Conservation (phyloP, 2,888 invertebrate genomes). For the Julus scandinavius region DNA sequence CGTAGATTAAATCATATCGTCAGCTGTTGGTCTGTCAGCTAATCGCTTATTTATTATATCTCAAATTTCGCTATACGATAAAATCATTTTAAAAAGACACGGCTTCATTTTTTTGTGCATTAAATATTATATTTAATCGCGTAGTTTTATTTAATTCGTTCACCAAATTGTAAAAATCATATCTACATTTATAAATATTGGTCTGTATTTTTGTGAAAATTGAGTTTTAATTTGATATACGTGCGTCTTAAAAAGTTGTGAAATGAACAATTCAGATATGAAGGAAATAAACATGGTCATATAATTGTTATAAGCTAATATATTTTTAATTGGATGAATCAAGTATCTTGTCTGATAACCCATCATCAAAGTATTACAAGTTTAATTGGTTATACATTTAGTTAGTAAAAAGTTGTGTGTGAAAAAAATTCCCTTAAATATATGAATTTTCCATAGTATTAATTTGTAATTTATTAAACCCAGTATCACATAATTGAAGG, state of each 20-base stretch:
- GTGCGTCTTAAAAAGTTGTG: constrained; percentile 15
- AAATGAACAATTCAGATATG: constrained; percentile 31
- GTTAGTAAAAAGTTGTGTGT: too few relatives aligned
- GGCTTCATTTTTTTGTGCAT: neutral
- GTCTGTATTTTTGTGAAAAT: constrained; percentile 43
- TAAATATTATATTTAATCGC: neutral
- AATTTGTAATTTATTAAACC: too few relatives aligned
- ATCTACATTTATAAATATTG: constrained; percentile 30
- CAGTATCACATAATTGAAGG: too few relatives aligned
- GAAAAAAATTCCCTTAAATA: too few relatives aligned
- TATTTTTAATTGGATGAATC: neutral
- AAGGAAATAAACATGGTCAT: constrained; percentile 40
- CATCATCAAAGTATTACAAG: too few relatives aligned
- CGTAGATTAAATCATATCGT: constrained; percentile 52
- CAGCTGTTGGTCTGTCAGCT: constrained; percentile 43
- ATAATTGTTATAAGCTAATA: neutral
- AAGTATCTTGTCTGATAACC: neutral
- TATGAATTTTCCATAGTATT: too few relatives aligned
- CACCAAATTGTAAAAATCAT: constrained; percentile 18
- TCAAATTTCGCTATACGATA: neutral
- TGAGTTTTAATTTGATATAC: constrained; percentile 11
- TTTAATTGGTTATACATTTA: too few relatives aligned
- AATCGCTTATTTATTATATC: constrained; percentile 23
- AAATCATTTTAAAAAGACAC: neutral
- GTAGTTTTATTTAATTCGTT: neutral